A percentile compares a stretch with the other conserved stretches of the same genome.
These are phyloP conservation scores for Ptychadena robeensis DNA, from an alignment of 2,797 vertebrate genomes.

Conservation along the genomic window DNA sequence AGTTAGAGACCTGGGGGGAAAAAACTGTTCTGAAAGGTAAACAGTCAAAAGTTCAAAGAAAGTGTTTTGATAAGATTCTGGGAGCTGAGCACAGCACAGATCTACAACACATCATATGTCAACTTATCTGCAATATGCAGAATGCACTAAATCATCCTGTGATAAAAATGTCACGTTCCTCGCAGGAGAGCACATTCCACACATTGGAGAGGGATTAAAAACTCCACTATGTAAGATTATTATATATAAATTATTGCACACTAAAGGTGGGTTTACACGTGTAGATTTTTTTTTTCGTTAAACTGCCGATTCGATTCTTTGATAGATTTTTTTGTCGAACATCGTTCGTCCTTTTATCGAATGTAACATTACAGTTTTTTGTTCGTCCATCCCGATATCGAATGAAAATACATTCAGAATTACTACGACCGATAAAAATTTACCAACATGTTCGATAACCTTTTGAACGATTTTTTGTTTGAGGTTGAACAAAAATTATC, in stretches of 20 bases:
- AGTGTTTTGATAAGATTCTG: conserved; percentile 60
- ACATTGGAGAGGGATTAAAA: conserved; percentile 40
- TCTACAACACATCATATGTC: conserved; percentile 57
- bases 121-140: conserved; percentile 65
- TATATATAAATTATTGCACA: no score
- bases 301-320: no score
- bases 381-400: no score
- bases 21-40: conserved; percentile 65
- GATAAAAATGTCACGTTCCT: conserved; percentile 56
- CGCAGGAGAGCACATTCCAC: conserved; percentile 62
- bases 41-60: conserved; percentile 62
- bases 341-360: no score
- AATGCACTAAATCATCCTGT: conserved; percentile 54
- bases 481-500: no score
- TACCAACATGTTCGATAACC: no score
- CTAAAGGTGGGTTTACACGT: no score
- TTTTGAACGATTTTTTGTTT: no score
- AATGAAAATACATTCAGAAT: no score
- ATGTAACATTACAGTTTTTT: no score
- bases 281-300: not conserved
- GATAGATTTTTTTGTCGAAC: no score
- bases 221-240: conserved; percentile 30
- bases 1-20: conserved; percentile 50
- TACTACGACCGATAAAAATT: no score
- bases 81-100: conserved; percentile 57